These are phyloP conservation scores for Prionace glauca DNA, from an alignment of 2,797 vertebrate species.

Conservation along the genomic window DNA sequence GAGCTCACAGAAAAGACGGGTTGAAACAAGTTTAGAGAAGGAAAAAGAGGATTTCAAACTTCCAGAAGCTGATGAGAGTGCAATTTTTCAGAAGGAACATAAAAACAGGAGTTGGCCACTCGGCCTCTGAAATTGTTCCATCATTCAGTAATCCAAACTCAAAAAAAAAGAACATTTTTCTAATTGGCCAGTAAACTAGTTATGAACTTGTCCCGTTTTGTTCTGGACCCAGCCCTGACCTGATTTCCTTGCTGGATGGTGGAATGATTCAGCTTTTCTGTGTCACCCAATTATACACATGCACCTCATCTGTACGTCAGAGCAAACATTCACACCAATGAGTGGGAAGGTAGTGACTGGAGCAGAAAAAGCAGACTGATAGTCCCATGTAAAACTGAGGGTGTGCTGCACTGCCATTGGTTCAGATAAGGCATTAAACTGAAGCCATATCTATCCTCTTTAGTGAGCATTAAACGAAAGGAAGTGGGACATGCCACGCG, in stretches of 20 bases:
- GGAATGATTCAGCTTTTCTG: not conserved
- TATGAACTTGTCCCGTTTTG: not conserved
- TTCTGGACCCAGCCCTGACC: not conserved
- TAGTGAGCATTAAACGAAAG: no score
- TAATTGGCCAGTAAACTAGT: not conserved
- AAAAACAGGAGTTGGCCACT: not conserved
- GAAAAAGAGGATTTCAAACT: not conserved
- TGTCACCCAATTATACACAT: not conserved
- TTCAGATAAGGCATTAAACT: not conserved
- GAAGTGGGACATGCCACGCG: no score
- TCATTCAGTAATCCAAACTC: not conserved
- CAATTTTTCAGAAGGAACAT: not conserved
- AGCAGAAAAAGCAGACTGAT: not conserved
- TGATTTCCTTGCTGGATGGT: not conserved
- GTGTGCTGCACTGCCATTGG: not conserved
- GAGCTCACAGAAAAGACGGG: not conserved
- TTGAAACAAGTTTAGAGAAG: not conserved
- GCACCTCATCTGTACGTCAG: not conserved
- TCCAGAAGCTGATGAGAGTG: not conserved
- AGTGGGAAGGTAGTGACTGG: not conserved
- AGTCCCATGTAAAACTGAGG: not conserved
- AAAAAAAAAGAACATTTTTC: not conserved
- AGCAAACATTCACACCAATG: not conserved
- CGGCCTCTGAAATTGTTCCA: not conserved
- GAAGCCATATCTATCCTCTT: not conserved